Evolutionary conservation across 2,113 vertebrate genomes (phyloP), one percentile per base, ranked within the genome.

Genomic region (Gracilinanus agilis): DNA sequence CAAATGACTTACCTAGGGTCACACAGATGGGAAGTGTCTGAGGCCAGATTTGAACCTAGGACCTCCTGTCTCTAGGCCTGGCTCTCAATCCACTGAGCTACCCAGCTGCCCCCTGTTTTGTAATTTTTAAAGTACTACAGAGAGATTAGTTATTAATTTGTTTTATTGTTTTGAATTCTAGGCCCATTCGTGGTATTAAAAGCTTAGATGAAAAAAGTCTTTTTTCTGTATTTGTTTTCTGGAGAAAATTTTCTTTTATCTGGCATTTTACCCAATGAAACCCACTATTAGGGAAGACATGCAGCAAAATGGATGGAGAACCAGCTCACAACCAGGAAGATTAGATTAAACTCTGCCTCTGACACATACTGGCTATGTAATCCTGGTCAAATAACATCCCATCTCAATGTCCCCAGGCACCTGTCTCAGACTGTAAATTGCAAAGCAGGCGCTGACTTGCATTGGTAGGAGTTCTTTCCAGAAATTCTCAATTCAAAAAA

Each of bases 181-280:
- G 21, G 3, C 94, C 95, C 24, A 54, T 58, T 92, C 96, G 91
- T 67, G 53, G 53, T 91, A 93, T 24, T 24, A 9, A 90, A 55
- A 24, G 0, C 75, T 93, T 88, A 67, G 34, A 67, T 34, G 67
- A 75, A 75, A n/a, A n/a, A 75, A 75, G 7, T n/a, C 12, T 19
- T 75, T n/a, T 58, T 75, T n/a, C 34, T 61, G 34, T 12, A 75
- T 75, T n/a, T n/a, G 4, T 75, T 29, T 61, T 61, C 27, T 61
- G 58, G 29, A 12, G 58, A 61, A 61, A 61, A 61, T 25, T 61
- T 61, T 29, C 58, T 61, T 61, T 61, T 29, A 29, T 3, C 58
- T 61, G 29, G 27, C 58, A 29, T 61, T 29, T 61, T 11, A 21
- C 55, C 13, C 55, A 55, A 16, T 21, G 16, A 19, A 55, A 61